phyloP scores from a whole-genome alignment of 2,797 vertebrate genomes.

The Numenius phaeopus region DNA sequence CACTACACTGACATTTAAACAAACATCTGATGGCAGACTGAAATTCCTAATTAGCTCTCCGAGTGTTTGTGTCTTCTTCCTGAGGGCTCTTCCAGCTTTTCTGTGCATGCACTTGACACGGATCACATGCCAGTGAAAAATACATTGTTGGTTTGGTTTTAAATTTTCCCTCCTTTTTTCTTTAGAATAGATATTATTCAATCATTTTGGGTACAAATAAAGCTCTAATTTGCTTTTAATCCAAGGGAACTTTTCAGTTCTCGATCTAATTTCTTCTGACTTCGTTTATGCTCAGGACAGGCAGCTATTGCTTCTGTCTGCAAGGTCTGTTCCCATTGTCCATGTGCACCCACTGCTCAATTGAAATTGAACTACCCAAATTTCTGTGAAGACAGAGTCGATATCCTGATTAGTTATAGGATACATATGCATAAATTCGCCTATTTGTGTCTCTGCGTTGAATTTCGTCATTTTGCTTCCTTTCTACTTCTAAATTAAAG shows the following conservation, averaged over 20 bases:
- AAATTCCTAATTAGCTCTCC: background rate
- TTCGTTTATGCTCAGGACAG: background rate
- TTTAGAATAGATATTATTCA: background rate
- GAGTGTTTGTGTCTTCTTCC: background rate
- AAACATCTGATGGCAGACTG: background rate
- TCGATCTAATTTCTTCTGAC: background rate
- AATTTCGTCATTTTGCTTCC: fast-evolving
- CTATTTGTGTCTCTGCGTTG: background rate
- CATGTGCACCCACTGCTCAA: fast-evolving
- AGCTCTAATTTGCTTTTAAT: background rate
- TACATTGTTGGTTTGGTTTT: background rate
- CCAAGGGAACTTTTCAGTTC: background rate
- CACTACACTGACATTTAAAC: background rate
- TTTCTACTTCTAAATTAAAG: background rate
- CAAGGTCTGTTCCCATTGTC: background rate
- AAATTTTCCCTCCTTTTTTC: background rate
- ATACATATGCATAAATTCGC: background rate
- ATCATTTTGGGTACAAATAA: background rate
- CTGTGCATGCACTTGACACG: background rate
- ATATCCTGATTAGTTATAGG: background rate
- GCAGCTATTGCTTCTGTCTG: background rate
- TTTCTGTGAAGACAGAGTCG: background rate
- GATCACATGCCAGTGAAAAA: background rate
- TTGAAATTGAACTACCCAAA: background rate
- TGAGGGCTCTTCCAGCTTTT: background rate